Conservation (phyloP, 2,797 vertebrate species). For the Phataginus tricuspis region DNA sequence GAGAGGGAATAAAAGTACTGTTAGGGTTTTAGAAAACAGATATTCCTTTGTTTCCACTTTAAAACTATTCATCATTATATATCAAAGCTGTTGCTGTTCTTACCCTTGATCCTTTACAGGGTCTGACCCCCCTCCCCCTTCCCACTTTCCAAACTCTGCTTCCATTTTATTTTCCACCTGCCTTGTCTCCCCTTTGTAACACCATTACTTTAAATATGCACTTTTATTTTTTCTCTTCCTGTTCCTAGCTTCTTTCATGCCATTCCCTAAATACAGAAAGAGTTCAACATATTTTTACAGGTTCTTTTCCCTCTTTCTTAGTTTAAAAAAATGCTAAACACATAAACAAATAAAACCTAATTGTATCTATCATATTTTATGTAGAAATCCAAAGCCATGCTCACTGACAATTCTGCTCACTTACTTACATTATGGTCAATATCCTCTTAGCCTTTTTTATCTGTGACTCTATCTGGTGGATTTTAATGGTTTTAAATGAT, state of each 20-base stretch:
- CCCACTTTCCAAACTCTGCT: neutral
- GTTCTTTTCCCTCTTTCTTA: neutral
- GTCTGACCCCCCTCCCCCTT: neutral
- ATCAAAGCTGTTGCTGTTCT: slow-evolving; percentile 26
- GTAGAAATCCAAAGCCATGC: neutral
- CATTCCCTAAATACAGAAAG: neutral
- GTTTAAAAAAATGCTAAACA: neutral
- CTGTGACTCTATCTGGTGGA: neutral
- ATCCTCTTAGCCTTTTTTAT: neutral
- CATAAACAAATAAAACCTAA: neutral
- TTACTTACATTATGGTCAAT: neutral
- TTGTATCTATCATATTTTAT: neutral
- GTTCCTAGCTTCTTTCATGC: neutral
- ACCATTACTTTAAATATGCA: neutral
- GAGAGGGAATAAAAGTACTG: neutral
- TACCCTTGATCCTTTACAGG: neutral
- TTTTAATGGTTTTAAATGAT: slow-evolving; percentile 12
- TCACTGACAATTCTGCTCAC: neutral
- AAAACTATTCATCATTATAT: neutral
- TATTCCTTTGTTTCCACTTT: slow-evolving; percentile 52
- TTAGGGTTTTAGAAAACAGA: slow-evolving; percentile 26
- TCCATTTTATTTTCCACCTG: slow-evolving; percentile 21
- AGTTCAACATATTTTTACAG: neutral
- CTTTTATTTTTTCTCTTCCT: neutral
- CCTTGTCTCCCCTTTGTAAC: neutral